Conservation (phyloP, 1,140 invertebrate genomes). For the Neocloeon triangulifer region DNA sequence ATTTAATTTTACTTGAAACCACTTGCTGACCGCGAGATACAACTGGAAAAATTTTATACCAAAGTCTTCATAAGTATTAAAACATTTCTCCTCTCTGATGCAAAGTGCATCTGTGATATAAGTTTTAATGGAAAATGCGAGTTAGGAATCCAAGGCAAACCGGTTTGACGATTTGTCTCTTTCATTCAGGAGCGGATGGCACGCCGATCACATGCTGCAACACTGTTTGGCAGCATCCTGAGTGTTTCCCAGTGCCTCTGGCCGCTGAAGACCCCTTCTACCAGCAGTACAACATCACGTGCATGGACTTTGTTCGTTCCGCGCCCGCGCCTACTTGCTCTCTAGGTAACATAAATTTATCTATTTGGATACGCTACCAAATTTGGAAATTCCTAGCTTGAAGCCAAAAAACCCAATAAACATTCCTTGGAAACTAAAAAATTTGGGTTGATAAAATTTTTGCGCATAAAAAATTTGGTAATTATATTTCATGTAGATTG, state of each 20-base stretch:
- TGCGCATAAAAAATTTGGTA: too few relatives aligned
- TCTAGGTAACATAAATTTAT: constrained; percentile 30
- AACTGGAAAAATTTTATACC: not conserved
- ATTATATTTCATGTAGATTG: too few relatives aligned
- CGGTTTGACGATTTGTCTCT: not conserved
- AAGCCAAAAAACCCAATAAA: too few relatives aligned
- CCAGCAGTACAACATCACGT: constrained; percentile 33
- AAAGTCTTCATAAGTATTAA: not conserved
- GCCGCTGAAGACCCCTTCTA: constrained; percentile 42
- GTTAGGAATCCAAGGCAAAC: not conserved
- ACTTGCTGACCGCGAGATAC: not conserved
- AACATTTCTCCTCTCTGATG: not conserved
- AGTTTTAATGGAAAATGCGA: too few relatives aligned
- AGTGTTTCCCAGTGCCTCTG: constrained; percentile 55
- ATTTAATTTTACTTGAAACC: too few relatives aligned
- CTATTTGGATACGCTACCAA: not conserved
- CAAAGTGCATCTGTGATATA: too few relatives aligned
- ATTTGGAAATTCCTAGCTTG: not conserved
- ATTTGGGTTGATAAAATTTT: too few relatives aligned
- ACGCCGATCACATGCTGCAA: constrained; percentile 37
- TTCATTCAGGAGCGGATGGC: constrained; percentile 28
- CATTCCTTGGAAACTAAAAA: too few relatives aligned
- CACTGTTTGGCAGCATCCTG: constrained; percentile 32
- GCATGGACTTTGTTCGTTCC: constrained; percentile 65
- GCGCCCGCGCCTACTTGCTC: constrained; percentile 70